These are phyloP conservation scores for Naja naja DNA, from an alignment of 2,113 vertebrate species.

Conservation along the genomic window DNA sequence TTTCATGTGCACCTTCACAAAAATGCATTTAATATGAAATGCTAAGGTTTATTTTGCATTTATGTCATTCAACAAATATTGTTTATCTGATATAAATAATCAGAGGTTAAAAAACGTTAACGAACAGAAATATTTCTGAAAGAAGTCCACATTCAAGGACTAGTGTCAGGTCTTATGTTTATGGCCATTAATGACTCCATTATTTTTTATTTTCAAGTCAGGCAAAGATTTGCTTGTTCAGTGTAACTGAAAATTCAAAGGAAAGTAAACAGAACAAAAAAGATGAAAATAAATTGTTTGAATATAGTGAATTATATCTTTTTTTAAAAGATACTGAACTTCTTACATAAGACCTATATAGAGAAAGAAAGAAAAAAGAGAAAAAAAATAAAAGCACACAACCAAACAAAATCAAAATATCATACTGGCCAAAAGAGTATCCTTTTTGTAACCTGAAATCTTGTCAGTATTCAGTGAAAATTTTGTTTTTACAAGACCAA, in stretches of 20 bases:
- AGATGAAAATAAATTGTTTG: neutral
- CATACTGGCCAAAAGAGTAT: neutral
- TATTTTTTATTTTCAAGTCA: neutral
- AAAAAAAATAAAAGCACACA: neutral
- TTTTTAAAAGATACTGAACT: neutral
- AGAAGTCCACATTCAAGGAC: neutral
- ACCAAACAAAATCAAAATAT: neutral
- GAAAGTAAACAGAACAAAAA: neutral
- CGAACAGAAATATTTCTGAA: neutral
- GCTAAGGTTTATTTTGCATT: neutral
- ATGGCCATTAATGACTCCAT: neutral
- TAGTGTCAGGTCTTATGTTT: neutral
- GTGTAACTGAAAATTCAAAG: neutral
- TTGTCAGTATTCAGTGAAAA: neutral
- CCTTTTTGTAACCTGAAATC: conserved; percentile 18
- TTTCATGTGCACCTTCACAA: neutral
- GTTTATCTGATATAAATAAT: neutral
- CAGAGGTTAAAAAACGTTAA: neutral
- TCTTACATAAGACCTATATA: neutral
- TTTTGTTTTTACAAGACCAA: neutral
- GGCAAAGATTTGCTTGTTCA: neutral
- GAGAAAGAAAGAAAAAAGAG: neutral
- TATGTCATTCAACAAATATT: neutral
- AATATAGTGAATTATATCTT: neutral
- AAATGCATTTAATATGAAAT: neutral